phyloP scores from a whole-genome alignment of 1,140 invertebrate species.

The Semibalanus balanoides region DNA sequence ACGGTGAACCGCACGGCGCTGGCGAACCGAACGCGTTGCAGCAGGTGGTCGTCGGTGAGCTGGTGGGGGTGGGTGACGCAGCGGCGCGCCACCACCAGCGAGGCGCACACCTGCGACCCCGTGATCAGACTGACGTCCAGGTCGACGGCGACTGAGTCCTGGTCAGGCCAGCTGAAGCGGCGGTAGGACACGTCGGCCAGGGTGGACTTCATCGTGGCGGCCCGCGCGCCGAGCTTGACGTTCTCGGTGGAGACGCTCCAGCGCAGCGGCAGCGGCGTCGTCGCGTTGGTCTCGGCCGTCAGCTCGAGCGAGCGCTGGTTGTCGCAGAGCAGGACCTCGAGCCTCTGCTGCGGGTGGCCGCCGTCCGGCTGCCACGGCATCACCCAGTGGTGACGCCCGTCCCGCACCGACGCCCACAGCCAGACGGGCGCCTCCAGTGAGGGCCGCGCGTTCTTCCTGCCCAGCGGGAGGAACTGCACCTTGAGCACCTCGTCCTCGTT shows the following conservation, averaged over 20 bases:
- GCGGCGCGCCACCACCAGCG: background rate
- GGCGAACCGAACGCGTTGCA: background rate
- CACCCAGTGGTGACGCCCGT: background rate
- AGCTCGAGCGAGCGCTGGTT: background rate
- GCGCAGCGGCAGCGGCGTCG: background rate
- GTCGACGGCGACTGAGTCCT: background rate
- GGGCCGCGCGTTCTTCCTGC: background rate
- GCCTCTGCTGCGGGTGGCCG: background rate
- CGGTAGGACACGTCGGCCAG: background rate
- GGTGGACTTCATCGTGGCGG: background rate
- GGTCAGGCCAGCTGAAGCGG: background rate
- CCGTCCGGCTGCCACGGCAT: background rate
- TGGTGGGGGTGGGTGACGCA: background rate
- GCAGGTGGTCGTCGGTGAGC: background rate
- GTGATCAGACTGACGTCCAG: background rate
- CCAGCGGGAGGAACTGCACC: background rate
- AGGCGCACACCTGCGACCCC: background rate
- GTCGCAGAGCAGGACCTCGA: background rate
- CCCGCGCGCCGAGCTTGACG: background rate
- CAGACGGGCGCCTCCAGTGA: background rate
- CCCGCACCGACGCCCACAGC: background rate
- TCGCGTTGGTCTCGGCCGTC: background rate
- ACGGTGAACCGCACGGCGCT: background rate
- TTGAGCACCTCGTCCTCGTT: background rate
- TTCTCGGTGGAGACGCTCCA: background rate